Conservation (phyloP, 2,113 vertebrate genomes). For the Rostratula benghalensis region DNA sequence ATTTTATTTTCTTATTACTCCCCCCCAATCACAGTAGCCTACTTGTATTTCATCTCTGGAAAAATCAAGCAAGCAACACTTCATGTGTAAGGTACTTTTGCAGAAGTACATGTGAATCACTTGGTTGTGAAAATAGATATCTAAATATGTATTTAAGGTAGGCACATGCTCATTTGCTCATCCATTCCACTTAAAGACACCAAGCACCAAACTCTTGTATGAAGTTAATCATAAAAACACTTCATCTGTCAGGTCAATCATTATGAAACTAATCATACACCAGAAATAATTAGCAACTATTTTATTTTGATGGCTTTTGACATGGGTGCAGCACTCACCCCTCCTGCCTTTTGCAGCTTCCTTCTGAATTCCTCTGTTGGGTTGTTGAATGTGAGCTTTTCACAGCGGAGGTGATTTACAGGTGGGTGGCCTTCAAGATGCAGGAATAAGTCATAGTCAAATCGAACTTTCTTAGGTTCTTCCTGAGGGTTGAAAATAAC, state of each 20-base stretch:
- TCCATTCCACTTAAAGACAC: slow-evolving; percentile 21
- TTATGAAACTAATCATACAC: neutral
- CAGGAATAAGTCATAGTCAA: slow-evolving; percentile 93
- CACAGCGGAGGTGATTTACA: slow-evolving; percentile 91
- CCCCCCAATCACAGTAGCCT: neutral
- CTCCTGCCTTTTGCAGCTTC: slow-evolving; percentile 89
- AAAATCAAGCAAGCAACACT: neutral
- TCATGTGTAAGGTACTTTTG: neutral
- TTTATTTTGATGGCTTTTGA: slow-evolving; percentile 26
- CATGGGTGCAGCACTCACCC: slow-evolving; percentile 73
- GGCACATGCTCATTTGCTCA: neutral
- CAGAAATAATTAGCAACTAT: neutral
- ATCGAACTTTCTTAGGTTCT: slow-evolving; percentile 91
- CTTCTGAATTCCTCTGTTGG: slow-evolving; percentile 89
- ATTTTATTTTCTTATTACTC: neutral
- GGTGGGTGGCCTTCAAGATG: slow-evolving; percentile 91
- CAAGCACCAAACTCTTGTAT: neutral
- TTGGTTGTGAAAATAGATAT: neutral
- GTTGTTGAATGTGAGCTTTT: slow-evolving; percentile 92
- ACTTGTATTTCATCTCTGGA: neutral
- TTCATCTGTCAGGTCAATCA: neutral
- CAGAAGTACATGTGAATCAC: slow-evolving; percentile 10
- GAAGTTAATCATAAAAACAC: neutral
- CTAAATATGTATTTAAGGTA: neutral
- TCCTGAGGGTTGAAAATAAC: slow-evolving; percentile 78